Percentiles rank a stretch among this genome's conserved stretches.
Conservation (phyloP, 1,140 invertebrate genomes). For the Agrilus planipennis region DNA sequence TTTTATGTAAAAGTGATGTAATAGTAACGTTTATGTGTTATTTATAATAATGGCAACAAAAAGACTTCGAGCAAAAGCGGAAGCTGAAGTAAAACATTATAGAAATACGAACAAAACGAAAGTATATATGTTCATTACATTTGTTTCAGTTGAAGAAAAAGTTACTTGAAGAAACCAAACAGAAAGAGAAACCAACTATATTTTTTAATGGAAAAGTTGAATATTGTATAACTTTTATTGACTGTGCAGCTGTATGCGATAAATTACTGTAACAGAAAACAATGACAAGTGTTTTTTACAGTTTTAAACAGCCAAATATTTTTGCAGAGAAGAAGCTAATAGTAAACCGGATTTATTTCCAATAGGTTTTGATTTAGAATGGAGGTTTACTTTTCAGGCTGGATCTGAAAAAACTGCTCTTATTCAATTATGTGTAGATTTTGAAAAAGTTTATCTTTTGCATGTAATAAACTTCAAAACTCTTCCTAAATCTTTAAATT, state of each 20-base stretch:
- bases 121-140: no score
- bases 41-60: no score
- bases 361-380: conserved; percentile 51
- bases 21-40: no score
- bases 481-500: conserved; percentile 41
- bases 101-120: no score
- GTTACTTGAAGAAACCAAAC: no score
- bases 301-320: not conserved
- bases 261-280: conserved; percentile 38
- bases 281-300: not conserved
- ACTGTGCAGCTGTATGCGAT: conserved; percentile 40
- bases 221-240: conserved; percentile 38
- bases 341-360: conserved; percentile 33
- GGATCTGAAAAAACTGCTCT: conserved; percentile 47
- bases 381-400: conserved; percentile 49
- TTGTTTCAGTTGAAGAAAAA: no score
- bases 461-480: conserved; percentile 42
- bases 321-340: conserved; percentile 37
- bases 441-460: conserved; percentile 41
- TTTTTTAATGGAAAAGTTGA: conserved; percentile 41
- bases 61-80: no score
- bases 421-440: conserved; percentile 41
- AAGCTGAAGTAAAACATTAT: no score
- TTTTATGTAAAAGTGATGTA: no score
- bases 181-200: no score